Conservation (phyloP, 2,888 invertebrate genomes). For the Alcis repandata region DNA sequence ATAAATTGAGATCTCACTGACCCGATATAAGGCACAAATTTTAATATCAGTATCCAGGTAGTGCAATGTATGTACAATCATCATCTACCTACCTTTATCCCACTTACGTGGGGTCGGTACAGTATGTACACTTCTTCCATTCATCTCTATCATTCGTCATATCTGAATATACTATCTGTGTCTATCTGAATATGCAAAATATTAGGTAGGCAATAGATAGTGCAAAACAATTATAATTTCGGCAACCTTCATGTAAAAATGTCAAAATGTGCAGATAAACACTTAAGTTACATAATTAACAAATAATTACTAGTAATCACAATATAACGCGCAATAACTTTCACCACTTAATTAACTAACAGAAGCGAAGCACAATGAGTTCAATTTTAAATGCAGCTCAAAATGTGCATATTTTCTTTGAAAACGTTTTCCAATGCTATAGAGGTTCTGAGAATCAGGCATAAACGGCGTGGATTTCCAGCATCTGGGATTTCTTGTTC, state of each 20-base stretch:
- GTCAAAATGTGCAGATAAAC: background rate
- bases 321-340: conserved; percentile 6
- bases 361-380: conserved; percentile 1
- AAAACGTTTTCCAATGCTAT: conserved; percentile 11
- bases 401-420: conserved; percentile 16
- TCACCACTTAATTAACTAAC: conserved; percentile 16
- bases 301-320: background rate
- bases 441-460: background rate
- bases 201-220: too few species aligned
- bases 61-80: too few species aligned
- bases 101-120: too few species aligned
- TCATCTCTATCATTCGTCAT: too few species aligned
- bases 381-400: conserved; percentile 1
- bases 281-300: background rate
- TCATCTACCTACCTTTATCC: too few species aligned
- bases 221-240: background rate
- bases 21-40: too few species aligned
- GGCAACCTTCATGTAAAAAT: background rate
- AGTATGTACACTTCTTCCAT: too few species aligned
- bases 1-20: too few species aligned
- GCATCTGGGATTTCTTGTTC: conserved; percentile 18
- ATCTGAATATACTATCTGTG: too few species aligned
- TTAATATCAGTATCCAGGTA: too few species aligned
- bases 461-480: conserved; percentile 16
- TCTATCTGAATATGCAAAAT: too few species aligned